These are phyloP conservation scores for Porphyrio hochstetteri DNA, from an alignment of 2,113 vertebrate species.

Conservation along the genomic window DNA sequence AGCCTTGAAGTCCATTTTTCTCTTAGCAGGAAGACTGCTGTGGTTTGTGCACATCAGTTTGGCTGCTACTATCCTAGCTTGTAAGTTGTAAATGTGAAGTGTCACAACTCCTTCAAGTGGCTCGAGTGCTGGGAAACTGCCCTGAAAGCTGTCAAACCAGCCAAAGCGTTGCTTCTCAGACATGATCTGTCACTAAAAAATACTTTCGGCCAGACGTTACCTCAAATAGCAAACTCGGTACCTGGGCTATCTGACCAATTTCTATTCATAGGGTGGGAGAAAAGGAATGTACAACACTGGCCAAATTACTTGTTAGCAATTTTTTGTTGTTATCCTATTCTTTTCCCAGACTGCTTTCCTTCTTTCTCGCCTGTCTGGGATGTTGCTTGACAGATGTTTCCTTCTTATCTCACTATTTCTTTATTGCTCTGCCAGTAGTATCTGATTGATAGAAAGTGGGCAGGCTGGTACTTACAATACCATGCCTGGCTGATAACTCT, in stretches of 20 bases:
- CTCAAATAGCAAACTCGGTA: not conserved
- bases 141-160: slow-evolving; percentile 46
- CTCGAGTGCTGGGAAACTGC: slow-evolving; percentile 16
- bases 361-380: not conserved
- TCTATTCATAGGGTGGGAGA: slow-evolving; percentile 16
- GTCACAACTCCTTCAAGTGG: not conserved
- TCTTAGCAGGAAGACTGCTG: accelerated
- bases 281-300: not conserved
- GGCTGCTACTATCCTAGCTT: not conserved
- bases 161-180: not conserved
- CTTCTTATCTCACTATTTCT: slow-evolving; percentile 58
- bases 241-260: slow-evolving; percentile 27
- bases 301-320: slow-evolving; percentile 22
- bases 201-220: slow-evolving; percentile 15
- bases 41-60: not conserved
- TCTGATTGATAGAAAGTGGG: slow-evolving; percentile 57
- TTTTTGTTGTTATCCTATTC: slow-evolving; percentile 26
- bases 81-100: slow-evolving; percentile 9
- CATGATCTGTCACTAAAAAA: slow-evolving; percentile 23
- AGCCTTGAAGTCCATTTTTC: not conserved
- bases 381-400: slow-evolving; percentile 43
- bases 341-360: not conserved
- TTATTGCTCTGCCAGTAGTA: slow-evolving; percentile 55
- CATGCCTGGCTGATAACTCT: slow-evolving; percentile 32
- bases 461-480: slow-evolving; percentile 49